Evolutionary conservation across 2,888 invertebrate species (phyloP), one percentile per base, ranked within the genome.

Genomic region (Fabriciana adippe): DNA sequence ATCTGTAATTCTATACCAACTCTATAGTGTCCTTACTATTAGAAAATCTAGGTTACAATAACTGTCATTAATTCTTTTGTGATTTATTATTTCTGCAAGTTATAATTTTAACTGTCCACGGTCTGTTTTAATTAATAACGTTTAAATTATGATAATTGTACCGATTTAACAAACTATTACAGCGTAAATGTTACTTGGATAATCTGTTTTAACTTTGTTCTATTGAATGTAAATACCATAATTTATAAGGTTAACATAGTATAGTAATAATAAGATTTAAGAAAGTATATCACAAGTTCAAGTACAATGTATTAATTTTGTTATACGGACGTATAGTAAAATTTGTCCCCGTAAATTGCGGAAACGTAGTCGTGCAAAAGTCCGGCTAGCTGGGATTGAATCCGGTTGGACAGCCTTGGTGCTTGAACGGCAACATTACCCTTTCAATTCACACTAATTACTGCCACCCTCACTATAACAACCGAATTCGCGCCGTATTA

Each of bases 321-420:
- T 71, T 51, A 65, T 64, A 65, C 59, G 54, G 51, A 57, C 26
- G 2, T 45, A 1, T 56, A n/a, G n/a, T 50, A 21, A 55, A 61
- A 61, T 51, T 54, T 51, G 50, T 55, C 50, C 13, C 41, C 48
- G 60, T 16, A 31, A 65, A 88, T 85, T 86, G 86, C 89, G 89
- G 90, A 92, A 91, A 90, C 82, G 74, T 77, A 80, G 79, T 82
- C 72, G 81, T 83, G 82, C 85, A 86, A 87, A 91, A 87, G 89
- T 89, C 86, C 83, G 85, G 82, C 87, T 90, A 90, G 82, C 85
- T 85, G 88, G 86, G 88, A 82, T 87, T 83, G 85, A 90, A 90
- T 92, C 92, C 90, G 90, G 92, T 91, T 87, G 82, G 81, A 79
- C 87, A 90, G 87, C 91, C 92, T 92, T 91, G 91, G 87, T 83